Percentiles rank a stretch among this genome's conserved stretches.
Evolutionary conservation across 1,140 invertebrate species (phyloP).

Genomic region (Tetraneura akinire): DNA sequence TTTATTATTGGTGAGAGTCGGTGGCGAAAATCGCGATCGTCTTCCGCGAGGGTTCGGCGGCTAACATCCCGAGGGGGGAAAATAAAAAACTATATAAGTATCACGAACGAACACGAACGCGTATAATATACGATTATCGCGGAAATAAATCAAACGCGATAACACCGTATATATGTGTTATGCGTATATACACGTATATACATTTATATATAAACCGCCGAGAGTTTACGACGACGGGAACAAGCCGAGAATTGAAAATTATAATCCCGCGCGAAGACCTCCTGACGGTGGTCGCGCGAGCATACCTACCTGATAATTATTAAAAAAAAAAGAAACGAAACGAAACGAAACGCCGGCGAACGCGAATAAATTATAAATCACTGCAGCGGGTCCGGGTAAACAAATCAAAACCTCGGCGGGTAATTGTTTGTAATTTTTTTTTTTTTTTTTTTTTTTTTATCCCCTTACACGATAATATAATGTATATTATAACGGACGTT

Average conservation of each 20-base stretch:
- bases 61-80: constrained; percentile 31
- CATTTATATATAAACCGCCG: too few relatives aligned
- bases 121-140: constrained; percentile 34
- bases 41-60: background rate
- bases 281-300: constrained; percentile 30
- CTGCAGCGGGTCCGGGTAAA: background rate
- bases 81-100: too few relatives aligned
- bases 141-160: constrained; percentile 38
- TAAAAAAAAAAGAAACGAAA: too few relatives aligned
- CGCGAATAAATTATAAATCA: constrained; percentile 47
- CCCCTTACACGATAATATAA: too few relatives aligned
- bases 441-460: constrained; percentile 24
- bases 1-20: background rate
- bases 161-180: too few relatives aligned
- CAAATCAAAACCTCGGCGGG: constrained; percentile 45
- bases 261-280: constrained; percentile 18
- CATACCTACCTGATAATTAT: too few relatives aligned
- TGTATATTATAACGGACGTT: too few relatives aligned
- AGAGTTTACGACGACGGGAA: constrained; percentile 38
- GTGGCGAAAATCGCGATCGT: background rate
- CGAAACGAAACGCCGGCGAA: constrained; percentile 23
- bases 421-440: constrained; percentile 27
- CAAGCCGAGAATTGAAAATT: constrained; percentile 48
- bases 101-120: too few relatives aligned
- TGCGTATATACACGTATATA: too few relatives aligned